These are phyloP conservation scores for Steinernema khuongi DNA, from an alignment of 1,140 invertebrate species.

Conservation along the genomic window DNA sequence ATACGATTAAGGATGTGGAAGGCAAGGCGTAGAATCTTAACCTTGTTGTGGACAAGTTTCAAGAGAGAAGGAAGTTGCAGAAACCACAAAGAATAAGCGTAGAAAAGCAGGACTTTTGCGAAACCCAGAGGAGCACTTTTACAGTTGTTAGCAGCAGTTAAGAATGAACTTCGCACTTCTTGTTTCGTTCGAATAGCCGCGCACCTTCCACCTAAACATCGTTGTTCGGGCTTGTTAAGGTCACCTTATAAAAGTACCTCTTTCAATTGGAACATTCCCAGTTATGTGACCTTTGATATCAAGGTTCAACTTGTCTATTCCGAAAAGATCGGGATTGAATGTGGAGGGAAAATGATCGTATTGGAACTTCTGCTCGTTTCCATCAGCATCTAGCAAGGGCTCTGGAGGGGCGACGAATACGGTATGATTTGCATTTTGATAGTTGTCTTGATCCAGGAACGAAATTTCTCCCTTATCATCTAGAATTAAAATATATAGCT, in stretches of 20 bases:
- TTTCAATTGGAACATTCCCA: constrained; percentile 26
- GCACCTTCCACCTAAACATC: constrained; percentile 61
- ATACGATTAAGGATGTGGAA: constrained; percentile 46
- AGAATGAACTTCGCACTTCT: constrained; percentile 42
- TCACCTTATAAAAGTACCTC: constrained; percentile 9
- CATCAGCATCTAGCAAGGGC: constrained; percentile 59
- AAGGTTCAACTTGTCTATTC: constrained; percentile 55
- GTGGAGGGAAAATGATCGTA: constrained; percentile 48
- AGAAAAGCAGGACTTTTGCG: constrained; percentile 72
- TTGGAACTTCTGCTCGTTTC: constrained; percentile 52
- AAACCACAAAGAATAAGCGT: constrained; percentile 82
- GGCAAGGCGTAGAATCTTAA: constrained; percentile 63
- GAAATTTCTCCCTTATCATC: constrained; percentile 63
- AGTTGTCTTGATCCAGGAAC: constrained; percentile 73
- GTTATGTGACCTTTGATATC: constrained; percentile 45
- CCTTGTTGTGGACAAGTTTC: constrained; percentile 66
- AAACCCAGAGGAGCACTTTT: constrained; percentile 70
- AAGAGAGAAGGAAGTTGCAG: constrained; percentile 79
- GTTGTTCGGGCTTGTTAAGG: constrained; percentile 20
- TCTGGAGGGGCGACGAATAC: constrained; percentile 94
- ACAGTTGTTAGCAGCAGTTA: constrained; percentile 68
- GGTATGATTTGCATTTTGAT: constrained; percentile 63
- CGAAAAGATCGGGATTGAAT: constrained; percentile 50
- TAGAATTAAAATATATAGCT: constrained; percentile 48
- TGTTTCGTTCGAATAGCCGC: constrained; percentile 63